A percentile compares a stretch with the other conserved stretches of the same genome.
These are phyloP conservation scores for Lepidochitona cinerea DNA, from an alignment of 2,888 invertebrate species.

Conservation along the genomic window DNA sequence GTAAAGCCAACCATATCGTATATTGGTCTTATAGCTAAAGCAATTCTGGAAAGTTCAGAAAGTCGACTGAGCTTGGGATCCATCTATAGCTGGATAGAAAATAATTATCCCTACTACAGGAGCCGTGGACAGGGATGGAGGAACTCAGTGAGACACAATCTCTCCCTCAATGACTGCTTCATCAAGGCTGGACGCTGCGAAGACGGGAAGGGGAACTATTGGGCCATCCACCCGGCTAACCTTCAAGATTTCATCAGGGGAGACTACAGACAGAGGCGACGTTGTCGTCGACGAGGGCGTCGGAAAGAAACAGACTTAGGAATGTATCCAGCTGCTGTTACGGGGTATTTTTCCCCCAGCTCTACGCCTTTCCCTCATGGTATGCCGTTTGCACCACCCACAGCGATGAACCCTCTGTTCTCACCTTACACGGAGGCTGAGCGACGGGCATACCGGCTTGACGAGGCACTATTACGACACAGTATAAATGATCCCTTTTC, in stretches of 20 bases:
- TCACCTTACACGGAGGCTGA: constrained; percentile 64
- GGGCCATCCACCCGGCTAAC: constrained; percentile 67
- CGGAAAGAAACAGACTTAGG: constrained; percentile 60
- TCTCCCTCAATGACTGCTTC: constrained; percentile 68
- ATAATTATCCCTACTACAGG: constrained; percentile 64
- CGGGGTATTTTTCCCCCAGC: constrained; percentile 43
- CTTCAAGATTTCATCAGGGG: constrained; percentile 65
- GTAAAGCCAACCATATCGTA: constrained; percentile 66
- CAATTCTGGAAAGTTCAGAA: constrained; percentile 63
- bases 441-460: constrained; percentile 58
- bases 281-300: constrained; percentile 54
- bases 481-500: constrained; percentile 63
- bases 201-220: constrained; percentile 66
- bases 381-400: constrained; percentile 43
- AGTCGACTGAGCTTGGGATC: constrained; percentile 65
- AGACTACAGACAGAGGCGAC: constrained; percentile 62
- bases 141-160: constrained; percentile 68
- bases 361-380: constrained; percentile 37
- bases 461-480: constrained; percentile 60
- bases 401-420: constrained; percentile 52
- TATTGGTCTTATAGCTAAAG: constrained; percentile 68
- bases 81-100: constrained; percentile 68
- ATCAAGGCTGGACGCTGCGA: constrained; percentile 64
- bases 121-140: constrained; percentile 67
- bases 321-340: constrained; percentile 50